Percentiles rank a stretch among this genome's conserved stretches.
These are phyloP conservation scores for Sinhomidia bicolor DNA, from an alignment of 2,888 invertebrate species.

Conservation along the genomic window DNA sequence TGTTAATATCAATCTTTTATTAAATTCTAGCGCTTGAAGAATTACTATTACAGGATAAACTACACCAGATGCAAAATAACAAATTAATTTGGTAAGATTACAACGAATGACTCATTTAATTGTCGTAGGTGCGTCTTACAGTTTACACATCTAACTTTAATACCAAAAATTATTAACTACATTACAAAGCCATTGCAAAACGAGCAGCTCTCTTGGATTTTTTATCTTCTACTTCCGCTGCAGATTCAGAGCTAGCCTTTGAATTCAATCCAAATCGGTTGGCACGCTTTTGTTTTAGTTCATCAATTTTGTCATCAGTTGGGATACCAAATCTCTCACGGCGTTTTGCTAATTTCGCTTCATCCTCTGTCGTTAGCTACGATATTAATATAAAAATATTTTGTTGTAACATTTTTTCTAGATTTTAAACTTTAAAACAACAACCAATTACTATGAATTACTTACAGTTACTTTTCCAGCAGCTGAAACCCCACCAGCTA, in stretches of 20 bases:
- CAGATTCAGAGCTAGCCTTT: background rate
- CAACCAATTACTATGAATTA: background rate
- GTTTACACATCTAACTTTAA: background rate
- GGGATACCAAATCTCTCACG: conserved; percentile 72
- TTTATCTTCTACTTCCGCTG: conserved; percentile 66
- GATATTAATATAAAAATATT: conserved; percentile 9
- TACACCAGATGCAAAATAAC: background rate
- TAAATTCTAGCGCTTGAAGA: background rate
- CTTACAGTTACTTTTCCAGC: conserved; percentile 54
- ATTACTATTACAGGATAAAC: background rate
- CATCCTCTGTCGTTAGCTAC: conserved; percentile 70
- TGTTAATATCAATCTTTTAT: background rate
- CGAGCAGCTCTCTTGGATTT: conserved; percentile 73
- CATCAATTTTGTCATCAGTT: conserved; percentile 58
- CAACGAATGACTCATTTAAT: background rate
- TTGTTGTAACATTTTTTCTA: no score
- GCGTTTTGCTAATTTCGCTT: conserved; percentile 65
- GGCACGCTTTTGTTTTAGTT: conserved; percentile 69
- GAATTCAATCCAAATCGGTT: conserved; percentile 66
- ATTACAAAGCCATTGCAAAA: conserved; percentile 67
- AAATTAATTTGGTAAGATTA: background rate
- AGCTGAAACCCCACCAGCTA: conserved; percentile 27
- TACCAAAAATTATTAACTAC: background rate
- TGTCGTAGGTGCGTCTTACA: background rate
- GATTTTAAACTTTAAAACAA: no score